A percentile compares a stretch with the other conserved stretches of the same genome.
Conservation (phyloP, 1,140 invertebrate species). For the Apis florea region DNA sequence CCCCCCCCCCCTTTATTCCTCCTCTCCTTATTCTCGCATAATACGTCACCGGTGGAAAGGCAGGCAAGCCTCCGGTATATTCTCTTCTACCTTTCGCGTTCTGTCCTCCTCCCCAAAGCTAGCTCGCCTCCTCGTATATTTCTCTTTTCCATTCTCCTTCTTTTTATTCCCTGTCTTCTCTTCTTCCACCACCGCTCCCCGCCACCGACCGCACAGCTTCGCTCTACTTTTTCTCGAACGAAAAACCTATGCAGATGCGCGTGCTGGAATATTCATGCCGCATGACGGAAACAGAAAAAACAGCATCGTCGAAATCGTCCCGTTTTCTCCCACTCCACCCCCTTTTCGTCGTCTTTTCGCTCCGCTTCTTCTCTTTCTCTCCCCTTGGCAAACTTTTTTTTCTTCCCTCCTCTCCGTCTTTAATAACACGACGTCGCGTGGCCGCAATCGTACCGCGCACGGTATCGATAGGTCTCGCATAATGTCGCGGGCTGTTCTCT, state of each 20-base stretch:
- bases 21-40: conserved; percentile 59
- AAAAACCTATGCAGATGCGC: conserved; percentile 50
- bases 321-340: not conserved
- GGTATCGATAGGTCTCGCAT: conserved; percentile 67
- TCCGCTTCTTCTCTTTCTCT: too few species aligned
- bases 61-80: conserved; percentile 56
- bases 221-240: conserved; percentile 27
- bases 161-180: conserved; percentile 6
- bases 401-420: conserved; percentile 35
- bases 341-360: not conserved
- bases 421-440: conserved; percentile 63
- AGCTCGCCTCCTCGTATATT: conserved; percentile 35
- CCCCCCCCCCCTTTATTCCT: not conserved
- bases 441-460: conserved; percentile 54
- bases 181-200: not conserved
- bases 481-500: conserved; percentile 55
- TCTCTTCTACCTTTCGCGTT: conserved; percentile 55
- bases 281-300: conserved; percentile 45
- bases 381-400: not conserved
- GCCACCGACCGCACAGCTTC: not conserved
- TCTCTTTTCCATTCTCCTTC: conserved; percentile 18
- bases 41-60: conserved; percentile 75
- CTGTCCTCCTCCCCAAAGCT: conserved; percentile 33
- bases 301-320: conserved; percentile 56
- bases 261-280: conserved; percentile 55